Evolutionary conservation across 2,113 vertebrate genomes (phyloP).

Genomic region (Galbula dea): DNA sequence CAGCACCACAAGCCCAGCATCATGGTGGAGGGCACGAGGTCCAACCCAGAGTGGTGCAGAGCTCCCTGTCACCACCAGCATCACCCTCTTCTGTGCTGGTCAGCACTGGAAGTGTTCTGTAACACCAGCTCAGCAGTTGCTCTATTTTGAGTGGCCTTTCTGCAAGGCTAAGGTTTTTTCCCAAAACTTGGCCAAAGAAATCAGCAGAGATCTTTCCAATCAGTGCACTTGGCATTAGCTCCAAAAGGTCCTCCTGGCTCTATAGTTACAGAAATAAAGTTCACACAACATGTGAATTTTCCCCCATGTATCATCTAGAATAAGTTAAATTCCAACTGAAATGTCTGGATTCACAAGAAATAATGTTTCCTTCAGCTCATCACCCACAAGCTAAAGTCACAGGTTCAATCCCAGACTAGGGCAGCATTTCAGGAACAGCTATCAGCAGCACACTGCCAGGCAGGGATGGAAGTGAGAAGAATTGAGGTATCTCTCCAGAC

Average conservation of each 20-base stretch:
- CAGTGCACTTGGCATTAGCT: rapidly evolving
- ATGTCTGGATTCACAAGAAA: background rate
- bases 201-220: background rate
- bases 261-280: background rate
- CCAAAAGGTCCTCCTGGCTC: background rate
- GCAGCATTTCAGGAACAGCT: background rate
- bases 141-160: background rate
- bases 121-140: background rate
- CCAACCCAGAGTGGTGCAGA: rapidly evolving
- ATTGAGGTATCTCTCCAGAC: background rate
- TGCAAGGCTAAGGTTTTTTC: background rate
- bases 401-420: background rate
- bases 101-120: background rate
- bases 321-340: background rate
- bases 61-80: rapidly evolving
- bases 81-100: rapidly evolving
- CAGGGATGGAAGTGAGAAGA: background rate
- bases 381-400: background rate
- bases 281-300: background rate
- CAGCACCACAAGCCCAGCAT: background rate
- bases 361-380: background rate
- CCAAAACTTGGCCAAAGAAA: background rate
- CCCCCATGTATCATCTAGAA: background rate
- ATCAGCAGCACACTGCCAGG: background rate
- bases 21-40: rapidly evolving